phyloP scores from a whole-genome alignment of 2,797 vertebrate species.

The Artibeus lituratus region DNA sequence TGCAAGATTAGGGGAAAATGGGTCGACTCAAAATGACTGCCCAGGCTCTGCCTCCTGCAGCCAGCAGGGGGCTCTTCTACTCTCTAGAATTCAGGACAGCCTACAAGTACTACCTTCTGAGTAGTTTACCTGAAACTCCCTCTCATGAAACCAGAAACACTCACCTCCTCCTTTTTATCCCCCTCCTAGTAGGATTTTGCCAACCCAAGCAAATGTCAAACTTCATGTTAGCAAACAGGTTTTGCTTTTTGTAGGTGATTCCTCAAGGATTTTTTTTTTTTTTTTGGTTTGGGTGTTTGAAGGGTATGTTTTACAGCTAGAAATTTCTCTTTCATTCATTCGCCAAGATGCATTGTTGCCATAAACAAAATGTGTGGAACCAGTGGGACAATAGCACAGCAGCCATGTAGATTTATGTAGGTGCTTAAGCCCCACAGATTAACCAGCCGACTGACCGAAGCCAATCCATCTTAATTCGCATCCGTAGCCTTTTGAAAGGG shows the following conservation, averaged over 20 bases:
- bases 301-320: not conserved
- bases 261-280: not conserved
- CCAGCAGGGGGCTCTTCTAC: constrained; percentile 72
- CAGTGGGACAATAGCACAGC: not conserved
- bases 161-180: not conserved
- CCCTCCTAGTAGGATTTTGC: not conserved
- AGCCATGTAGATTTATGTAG: constrained; percentile 55
- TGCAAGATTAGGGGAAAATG: not conserved
- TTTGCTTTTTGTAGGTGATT: constrained; percentile 46
- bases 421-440: constrained; percentile 42
- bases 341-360: not conserved
- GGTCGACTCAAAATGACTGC: not conserved
- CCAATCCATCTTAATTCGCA: not conserved
- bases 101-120: not conserved
- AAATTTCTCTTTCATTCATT: not conserved
- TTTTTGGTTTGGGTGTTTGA: constrained; percentile 34
- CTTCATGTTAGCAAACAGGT: constrained; percentile 43
- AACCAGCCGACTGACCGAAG: constrained; percentile 50
- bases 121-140: not conserved
- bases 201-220: constrained; percentile 41
- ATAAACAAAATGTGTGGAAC: constrained; percentile 10
- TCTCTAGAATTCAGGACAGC: not conserved
- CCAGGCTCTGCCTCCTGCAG: not conserved
- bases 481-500: constrained; percentile 49
- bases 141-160: not conserved